Base-by-base conservation (phyloP, 1,140 invertebrate species). In the Odontomachus brunneus region DNA sequence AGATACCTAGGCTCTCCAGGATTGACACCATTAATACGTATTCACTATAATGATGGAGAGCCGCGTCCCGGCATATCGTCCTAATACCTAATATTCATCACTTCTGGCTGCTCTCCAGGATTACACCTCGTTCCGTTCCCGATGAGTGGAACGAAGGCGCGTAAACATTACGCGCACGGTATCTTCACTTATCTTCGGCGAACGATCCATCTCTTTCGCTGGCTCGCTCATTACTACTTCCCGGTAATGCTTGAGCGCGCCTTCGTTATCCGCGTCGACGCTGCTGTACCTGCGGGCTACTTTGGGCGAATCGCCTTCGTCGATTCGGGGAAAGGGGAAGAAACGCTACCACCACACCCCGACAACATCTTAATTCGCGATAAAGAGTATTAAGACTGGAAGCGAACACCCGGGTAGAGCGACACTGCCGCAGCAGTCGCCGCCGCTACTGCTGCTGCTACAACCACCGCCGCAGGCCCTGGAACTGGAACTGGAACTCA, bases 291-390 rank as follows among this genome's bases (percentile, higher is more conserved):
- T 65, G 85, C 38, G 51, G 55, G 78, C 51, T 83, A 84, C 74
- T 82, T 73, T 60, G 26, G 60, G 65, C 53, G 74, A 84, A 82
- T 87, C 75, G 75, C 57, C 71, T 78, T 11, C 19, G 74, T 33
- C 83, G 84, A 63, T 89, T 84, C 74, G 83, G 73, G 67, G 90
- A 90, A 90, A 81, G 67, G 84, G 82, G 53, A 85, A 81, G 75
- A 84, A 59, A 60, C 80, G 9, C 38, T 11, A 44, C 38, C 38
- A 89, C 85, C 86, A 78, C 84, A 88, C 84, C 86, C 89, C 82
- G 89, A 89, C 91, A 90, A 92, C 91, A 92, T 92, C 91, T 92
- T 92, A 92, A 92, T 92, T 92, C 91, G 91, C 89, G 91, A 92
- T 92, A 92, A 92, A 92, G 91, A 88, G 85, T 91, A 92, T 92